Evolutionary conservation across 92 coral and sea anemone species (phyloP), one percentile per base, ranked within the genome.

Genomic region (Galaxea fascicularis): DNA sequence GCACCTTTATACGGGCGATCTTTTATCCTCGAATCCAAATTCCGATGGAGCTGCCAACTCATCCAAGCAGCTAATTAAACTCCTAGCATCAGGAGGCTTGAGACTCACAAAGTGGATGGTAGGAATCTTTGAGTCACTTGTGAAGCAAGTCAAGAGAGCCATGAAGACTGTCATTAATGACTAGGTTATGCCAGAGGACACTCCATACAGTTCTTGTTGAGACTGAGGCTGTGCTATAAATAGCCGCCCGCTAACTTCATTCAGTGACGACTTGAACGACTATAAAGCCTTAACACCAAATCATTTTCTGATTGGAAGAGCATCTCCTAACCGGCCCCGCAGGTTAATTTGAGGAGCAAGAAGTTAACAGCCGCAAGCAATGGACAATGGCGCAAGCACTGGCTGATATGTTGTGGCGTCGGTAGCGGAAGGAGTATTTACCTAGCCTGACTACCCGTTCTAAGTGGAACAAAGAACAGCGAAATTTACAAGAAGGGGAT

Each of bases 1-100:
- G n/a, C n/a, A 86, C 77, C 86, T 85, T 65, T 80, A 86, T 49
- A 73, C 75, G 76, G 93, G 86, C 20, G 93, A 85, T 22, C 74
- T 90, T 12, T 86, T 85, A 26, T 65, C 81, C 41, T 81, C 87
- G 9, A 81, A 28, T 15, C 51, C 49, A 26, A 62, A 57, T 56
- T 77, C 90, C 0, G 60, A 73, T 35, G 90, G 80, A 47, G 31
- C 82, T 10, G 67, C 67, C 27, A 54, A 49, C 24, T 65, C 79
- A 29, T 54, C 73, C 81, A 78, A 78, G 35, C 71, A 68, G 27
- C 63, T 67, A 18, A 52, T 46, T 20, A 49, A 60, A 20, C 16
- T 59, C 47, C 83, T 78, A 29, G 77, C 68, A 15, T 59, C 54
- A 11, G 83, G 82, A 59, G 77, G 83, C n/a, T 78, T 78, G 10